Percentiles rank a stretch among this genome's conserved stretches.
Conservation (phyloP, 2,113 vertebrate genomes). For the Rhabdornis inornatus region DNA sequence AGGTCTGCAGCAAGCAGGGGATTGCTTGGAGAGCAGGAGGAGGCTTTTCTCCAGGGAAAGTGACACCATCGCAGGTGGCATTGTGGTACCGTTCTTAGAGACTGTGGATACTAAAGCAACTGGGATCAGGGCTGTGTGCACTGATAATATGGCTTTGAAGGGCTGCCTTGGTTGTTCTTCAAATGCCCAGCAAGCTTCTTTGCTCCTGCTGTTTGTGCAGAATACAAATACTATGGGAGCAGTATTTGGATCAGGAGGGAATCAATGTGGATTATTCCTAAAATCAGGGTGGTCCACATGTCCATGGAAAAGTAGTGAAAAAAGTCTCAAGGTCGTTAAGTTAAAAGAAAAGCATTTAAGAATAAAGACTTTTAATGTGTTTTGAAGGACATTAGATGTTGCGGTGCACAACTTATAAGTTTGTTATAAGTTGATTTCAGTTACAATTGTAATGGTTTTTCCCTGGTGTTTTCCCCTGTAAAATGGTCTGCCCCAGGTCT, state of each 20-base stretch:
- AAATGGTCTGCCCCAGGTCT: too few relatives aligned
- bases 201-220: neutral
- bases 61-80: neutral
- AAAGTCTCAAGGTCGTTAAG: neutral
- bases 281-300: neutral
- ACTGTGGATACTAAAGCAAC: neutral
- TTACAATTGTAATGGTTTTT: too few relatives aligned
- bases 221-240: neutral
- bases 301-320: neutral
- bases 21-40: neutral
- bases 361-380: neutral
- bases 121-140: neutral
- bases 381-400: neutral
- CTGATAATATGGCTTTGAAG: neutral
- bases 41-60: neutral
- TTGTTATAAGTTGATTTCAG: too few relatives aligned
- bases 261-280: neutral
- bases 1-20: neutral
- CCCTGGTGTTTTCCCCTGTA: too few relatives aligned
- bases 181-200: neutral
- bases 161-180: neutral
- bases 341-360: neutral
- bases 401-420: too few relatives aligned
- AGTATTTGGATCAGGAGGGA: neutral
- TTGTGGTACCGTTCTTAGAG: neutral